Base-by-base conservation (phyloP, 2,888 invertebrate genomes). In the Aleiodes leptofemur region DNA sequence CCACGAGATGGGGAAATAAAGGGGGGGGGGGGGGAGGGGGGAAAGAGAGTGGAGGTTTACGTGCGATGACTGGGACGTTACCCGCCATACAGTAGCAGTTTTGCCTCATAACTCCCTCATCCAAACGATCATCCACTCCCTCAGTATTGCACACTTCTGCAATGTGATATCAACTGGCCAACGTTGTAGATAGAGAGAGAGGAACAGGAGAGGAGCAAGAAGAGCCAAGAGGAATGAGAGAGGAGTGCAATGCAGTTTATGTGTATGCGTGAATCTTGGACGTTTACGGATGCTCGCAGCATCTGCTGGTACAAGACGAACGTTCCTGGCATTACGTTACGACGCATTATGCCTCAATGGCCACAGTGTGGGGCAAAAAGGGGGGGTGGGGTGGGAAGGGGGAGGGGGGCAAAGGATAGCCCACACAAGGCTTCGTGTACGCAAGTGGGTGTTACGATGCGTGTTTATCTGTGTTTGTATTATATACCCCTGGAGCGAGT, bases 241-340 rank as follows among this genome's bases (percentile, higher is more conserved):
- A 16, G 38, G 76, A 69, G 73, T 11, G 38, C 38, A 38, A 38
- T 38, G 8, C 34, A 38, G 13, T 34, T 72, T 29, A 53, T 16
- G 71, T 77, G 72, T 76, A 53, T 72, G 74, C 66, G 77, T 72
- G 72, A 74, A 73, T 77, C 76, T 75, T 77, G 72, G 72, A 43
- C 81, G 82, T 82, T 84, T 83, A 82, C 83, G 82, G 82, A 83
- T 82, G 84, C 82, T 81, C 81, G 81, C 82, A 84, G 85, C 85
- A 86, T 85, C 84, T 85, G 85, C 83, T 84, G 83, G 81, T 85
- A 84, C 85, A 84, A 85, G 85, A 85, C 83, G 81, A 79, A 85
- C 84, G 84, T 85, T 81, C 81, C 78, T 79, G 79, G 83, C 84
- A 82, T 85, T 82, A 81, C 82, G 80, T 82, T 83, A 81, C 82